Evolutionary conservation across 2,888 invertebrate species (phyloP).

Genomic region (Mycalesis mineus): DNA sequence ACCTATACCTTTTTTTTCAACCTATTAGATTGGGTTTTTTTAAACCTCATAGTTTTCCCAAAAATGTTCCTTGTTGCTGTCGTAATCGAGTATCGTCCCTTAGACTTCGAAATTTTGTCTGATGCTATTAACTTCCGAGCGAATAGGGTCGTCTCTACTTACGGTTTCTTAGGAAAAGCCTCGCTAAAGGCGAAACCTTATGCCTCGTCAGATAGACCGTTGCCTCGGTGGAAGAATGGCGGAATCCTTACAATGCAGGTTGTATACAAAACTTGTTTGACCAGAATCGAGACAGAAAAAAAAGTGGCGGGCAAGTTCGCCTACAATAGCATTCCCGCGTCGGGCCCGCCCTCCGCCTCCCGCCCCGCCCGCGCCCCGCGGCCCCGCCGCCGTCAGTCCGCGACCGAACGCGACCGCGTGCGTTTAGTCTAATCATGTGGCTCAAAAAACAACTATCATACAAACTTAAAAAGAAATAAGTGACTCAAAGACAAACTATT

Average conservation of each 20-base stretch:
- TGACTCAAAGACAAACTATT: background rate
- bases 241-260: slow-evolving; percentile 78
- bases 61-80: too few species aligned
- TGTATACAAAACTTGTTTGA: slow-evolving; percentile 78
- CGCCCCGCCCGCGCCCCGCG: slow-evolving; percentile 43
- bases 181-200: slow-evolving; percentile 44
- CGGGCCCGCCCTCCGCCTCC: slow-evolving; percentile 59
- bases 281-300: slow-evolving; percentile 68
- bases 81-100: background rate
- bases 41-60: too few species aligned
- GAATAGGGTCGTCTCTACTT: background rate
- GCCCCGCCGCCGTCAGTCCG: slow-evolving; percentile 51
- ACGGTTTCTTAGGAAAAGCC: slow-evolving; percentile 7
- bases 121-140: background rate
- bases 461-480: slow-evolving; percentile 33
- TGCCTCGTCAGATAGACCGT: slow-evolving; percentile 61
- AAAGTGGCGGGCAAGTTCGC: slow-evolving; percentile 76
- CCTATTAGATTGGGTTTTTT: too few species aligned
- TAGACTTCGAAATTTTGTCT: background rate
- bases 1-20: too few species aligned
- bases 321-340: slow-evolving; percentile 76
- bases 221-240: slow-evolving; percentile 70
- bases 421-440: slow-evolving; percentile 35
- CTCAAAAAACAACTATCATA: slow-evolving; percentile 7
- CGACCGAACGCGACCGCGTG: slow-evolving; percentile 63